Evolutionary conservation across 2,888 invertebrate genomes (phyloP).

Genomic region (Lepidonotus clava): DNA sequence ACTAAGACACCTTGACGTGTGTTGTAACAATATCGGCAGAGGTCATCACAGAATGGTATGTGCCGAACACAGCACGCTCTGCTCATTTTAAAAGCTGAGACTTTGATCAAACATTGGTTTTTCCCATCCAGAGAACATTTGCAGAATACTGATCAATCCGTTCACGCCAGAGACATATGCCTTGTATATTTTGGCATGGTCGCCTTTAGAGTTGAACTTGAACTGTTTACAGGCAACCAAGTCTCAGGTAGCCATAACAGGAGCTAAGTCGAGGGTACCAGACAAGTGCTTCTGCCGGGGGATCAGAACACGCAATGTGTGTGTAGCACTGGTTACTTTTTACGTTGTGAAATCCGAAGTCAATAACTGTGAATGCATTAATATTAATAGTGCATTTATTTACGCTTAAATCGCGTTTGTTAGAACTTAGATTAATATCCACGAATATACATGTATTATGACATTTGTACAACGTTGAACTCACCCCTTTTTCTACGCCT

Average conservation of each 20-base stretch:
- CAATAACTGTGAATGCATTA: neutral
- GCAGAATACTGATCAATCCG: neutral
- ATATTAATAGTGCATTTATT: neutral
- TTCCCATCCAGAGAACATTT: neutral
- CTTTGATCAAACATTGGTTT: neutral
- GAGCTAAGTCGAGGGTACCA: neutral
- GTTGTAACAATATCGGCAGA: neutral
- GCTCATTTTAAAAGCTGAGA: too few relatives aligned
- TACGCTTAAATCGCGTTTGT: neutral
- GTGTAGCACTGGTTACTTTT: too few relatives aligned
- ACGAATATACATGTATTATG: too few relatives aligned
- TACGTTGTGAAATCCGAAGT: neutral
- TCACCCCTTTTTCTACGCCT: too few relatives aligned
- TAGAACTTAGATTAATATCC: neutral
- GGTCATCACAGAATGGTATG: too few relatives aligned
- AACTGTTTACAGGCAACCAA: neutral
- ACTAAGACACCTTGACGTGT: neutral
- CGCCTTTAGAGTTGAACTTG: neutral
- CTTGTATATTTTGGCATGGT: neutral
- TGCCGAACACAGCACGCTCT: too few relatives aligned
- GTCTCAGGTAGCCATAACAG: neutral
- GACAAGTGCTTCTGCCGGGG: neutral
- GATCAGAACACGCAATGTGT: too few relatives aligned
- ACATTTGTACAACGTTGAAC: too few relatives aligned
- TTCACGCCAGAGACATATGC: neutral